Evolutionary conservation across 2,113 vertebrate genomes (phyloP).

Genomic region (Nibea albiflora): DNA sequence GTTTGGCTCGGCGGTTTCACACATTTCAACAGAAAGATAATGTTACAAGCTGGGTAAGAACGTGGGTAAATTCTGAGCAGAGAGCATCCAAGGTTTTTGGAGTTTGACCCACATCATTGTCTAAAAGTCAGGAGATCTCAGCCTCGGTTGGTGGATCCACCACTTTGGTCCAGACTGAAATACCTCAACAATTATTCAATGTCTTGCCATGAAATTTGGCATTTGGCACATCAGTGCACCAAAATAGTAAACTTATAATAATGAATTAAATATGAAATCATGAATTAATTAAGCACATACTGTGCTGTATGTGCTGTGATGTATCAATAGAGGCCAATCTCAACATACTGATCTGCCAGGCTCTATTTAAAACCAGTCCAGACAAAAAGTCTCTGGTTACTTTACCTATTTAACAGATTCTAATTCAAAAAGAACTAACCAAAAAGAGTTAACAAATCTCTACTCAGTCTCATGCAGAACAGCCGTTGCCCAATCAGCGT

Average conservation of each 20-base stretch:
- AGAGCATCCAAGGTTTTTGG: background rate
- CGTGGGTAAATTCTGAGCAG: background rate
- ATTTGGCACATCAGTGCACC: no score
- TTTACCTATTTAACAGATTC: background rate
- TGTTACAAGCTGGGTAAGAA: background rate
- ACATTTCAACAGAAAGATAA: background rate
- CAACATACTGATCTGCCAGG: no score
- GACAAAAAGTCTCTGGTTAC: background rate
- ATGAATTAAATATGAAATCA: no score
- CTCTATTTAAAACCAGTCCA: no score
- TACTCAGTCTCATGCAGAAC: constrained; percentile 9
- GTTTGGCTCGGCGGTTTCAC: background rate
- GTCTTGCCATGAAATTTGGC: background rate
- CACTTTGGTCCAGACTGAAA: background rate
- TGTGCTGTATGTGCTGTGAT: no score
- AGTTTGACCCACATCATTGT: background rate
- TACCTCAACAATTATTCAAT: background rate
- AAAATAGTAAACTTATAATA: no score
- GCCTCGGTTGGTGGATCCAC: background rate
- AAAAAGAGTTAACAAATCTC: constrained; percentile 3
- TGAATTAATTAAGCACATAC: no score
- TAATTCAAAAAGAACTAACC: constrained; percentile 20
- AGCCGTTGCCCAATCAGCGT: constrained; percentile 18
- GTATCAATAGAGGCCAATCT: no score
- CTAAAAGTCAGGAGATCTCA: background rate